phyloP scores from a whole-genome alignment of 2,113 vertebrate species.

The Trogon melanurus region DNA sequence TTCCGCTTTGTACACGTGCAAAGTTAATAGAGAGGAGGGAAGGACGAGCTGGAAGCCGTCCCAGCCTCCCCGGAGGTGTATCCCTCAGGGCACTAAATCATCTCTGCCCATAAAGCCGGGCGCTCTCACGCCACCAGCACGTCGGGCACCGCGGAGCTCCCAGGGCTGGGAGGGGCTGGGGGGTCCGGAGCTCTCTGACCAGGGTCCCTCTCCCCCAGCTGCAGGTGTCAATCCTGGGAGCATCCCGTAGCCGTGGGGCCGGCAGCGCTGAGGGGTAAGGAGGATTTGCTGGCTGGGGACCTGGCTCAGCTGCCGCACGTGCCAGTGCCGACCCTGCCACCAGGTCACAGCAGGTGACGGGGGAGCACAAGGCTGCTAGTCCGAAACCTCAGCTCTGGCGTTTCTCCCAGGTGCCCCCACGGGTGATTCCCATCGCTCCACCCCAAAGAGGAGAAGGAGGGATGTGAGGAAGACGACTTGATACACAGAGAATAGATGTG shows the following conservation, averaged over 20 bases:
- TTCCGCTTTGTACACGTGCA: neutral
- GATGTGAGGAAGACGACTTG: neutral
- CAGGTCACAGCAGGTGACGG: neutral
- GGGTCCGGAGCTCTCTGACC: neutral
- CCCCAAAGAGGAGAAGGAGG: neutral
- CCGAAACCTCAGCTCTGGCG: neutral
- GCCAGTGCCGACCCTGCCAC: neutral
- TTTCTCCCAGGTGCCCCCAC: neutral
- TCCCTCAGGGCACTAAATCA: slow-evolving; percentile 34
- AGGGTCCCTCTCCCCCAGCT: neutral
- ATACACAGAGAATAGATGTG: neutral
- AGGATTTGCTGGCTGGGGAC: neutral
- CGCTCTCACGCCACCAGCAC: neutral
- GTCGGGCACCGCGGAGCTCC: rapidly evolving
- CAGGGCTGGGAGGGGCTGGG: neutral
- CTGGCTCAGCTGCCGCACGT: neutral
- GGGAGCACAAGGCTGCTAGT: neutral
- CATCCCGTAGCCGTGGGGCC: rapidly evolving
- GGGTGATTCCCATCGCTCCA: rapidly evolving
- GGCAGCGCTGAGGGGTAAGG: neutral
- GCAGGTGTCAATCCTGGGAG: rapidly evolving
- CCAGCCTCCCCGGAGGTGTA: neutral
- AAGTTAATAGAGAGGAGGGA: neutral
- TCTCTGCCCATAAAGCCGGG: neutral
- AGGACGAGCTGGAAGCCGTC: slow-evolving; percentile 6